Base-by-base conservation (phyloP, 2,888 invertebrate species). In the Cataglyphis cursor region DNA sequence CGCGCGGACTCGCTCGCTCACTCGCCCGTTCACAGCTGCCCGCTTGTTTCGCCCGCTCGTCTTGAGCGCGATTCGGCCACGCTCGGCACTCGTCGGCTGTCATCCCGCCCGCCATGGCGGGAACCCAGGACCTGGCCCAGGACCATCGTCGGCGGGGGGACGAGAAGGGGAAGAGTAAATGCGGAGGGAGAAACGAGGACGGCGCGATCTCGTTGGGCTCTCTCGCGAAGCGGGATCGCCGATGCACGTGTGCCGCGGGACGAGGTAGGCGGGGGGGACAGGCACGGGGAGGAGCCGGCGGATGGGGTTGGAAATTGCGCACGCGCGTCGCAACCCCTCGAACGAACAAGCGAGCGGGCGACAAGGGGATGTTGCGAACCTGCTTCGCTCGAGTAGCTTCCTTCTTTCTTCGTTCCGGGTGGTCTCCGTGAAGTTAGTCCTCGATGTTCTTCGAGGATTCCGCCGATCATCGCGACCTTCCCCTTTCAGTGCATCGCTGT, bases 41-140 rank as follows among this genome's bases (percentile, higher is more conserved):
- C 93, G 94, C 51, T 64, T 93, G 94, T 94, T 94, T 94, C 93
- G 90, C 81, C 85, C 82, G 24, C 66, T 76, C 41, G 76, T 76
- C 88, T 88, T 92, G 93, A 91, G 84, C 73, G 80, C 48, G 48
- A 64, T 73, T 94, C 94, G 94, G 91, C 73, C 35, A n/a, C 59
- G 85, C 86, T 94, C 94, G 94, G 93, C 86, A 82, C 61, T 83
- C 65, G 90, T 93, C 93, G 94, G 92, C 91, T 93, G 92, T 93
- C 93, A 93, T 94, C 93, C 93, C 93, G 92, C 91, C 89, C 91
- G 91, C 91, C 91, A 93, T 94, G 94, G 94, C 94, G 94, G 94
- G 94, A 94, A 94, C 91, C 93, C 94, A 93, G 94, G 94, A 94
- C 91, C 89, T 84, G 12, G 90, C 89, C 92, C 92, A 94, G 94